Conservation (phyloP, 1,140 invertebrate species). For the Hetaerina americana region DNA sequence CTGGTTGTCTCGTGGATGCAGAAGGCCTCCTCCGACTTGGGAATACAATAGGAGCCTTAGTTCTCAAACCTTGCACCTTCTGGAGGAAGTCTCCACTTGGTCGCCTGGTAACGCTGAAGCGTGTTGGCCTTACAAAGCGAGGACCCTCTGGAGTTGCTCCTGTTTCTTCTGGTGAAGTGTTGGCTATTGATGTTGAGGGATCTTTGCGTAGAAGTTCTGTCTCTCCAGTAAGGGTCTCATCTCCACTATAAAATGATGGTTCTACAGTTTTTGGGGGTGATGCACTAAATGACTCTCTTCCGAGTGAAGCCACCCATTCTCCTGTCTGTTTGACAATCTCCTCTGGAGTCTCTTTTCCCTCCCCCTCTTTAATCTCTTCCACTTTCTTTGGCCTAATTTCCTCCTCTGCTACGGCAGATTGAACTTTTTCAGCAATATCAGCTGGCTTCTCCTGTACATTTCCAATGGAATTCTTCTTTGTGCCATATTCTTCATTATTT, state of each 20-base stretch:
- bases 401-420: too few relatives aligned
- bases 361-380: too few relatives aligned
- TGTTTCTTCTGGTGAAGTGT: constrained; percentile 1
- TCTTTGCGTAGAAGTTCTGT: background rate
- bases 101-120: constrained; percentile 11
- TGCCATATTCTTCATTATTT: too few relatives aligned
- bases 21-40: background rate
- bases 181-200: background rate
- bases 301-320: background rate
- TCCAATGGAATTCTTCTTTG: too few relatives aligned
- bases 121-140: constrained; percentile 13
- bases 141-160: constrained; percentile 5
- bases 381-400: too few relatives aligned
- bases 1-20: constrained; percentile 5
- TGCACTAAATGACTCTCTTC: background rate
- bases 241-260: background rate
- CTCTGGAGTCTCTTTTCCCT: background rate
- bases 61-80: constrained; percentile 2
- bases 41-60: constrained; percentile 9
- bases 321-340: background rate
- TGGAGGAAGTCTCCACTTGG: constrained; percentile 2
- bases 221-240: background rate
- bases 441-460: too few relatives aligned
- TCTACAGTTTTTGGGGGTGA: background rate
- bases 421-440: too few relatives aligned